A percentile compares a stretch with the other conserved stretches of the same genome.
phyloP scores from a whole-genome alignment of 35 echinoderm and acorn worm genomes.

The Amphiura filiformis region DNA sequence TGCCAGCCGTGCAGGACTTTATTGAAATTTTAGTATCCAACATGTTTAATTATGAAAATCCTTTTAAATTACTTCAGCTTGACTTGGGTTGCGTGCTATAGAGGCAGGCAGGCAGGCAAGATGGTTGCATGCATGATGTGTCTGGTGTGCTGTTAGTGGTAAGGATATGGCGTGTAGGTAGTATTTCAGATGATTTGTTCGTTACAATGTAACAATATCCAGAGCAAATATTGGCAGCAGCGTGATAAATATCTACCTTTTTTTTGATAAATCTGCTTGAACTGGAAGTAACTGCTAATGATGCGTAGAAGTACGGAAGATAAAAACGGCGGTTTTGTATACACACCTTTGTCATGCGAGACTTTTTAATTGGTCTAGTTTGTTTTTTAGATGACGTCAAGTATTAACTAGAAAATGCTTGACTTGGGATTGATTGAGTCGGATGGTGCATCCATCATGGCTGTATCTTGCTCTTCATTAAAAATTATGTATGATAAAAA shows the following conservation, averaged over 20 bases:
- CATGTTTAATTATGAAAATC: constrained; percentile 1
- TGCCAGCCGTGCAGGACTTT: too few species aligned
- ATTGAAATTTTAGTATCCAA: background rate
- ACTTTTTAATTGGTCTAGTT: too few species aligned
- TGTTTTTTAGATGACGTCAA: too few species aligned
- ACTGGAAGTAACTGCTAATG: background rate
- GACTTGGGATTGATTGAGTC: too few species aligned
- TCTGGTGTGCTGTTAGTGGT: background rate
- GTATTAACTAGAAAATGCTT: too few species aligned
- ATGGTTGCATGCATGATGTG: background rate
- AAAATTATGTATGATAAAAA: too few species aligned
- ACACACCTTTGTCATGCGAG: too few species aligned
- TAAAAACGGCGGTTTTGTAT: background rate
- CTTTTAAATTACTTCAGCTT: constrained; percentile 3
- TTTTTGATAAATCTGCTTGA: background rate
- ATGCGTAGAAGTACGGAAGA: background rate
- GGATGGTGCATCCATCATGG: too few species aligned
- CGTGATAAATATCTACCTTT: background rate
- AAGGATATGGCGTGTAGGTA: background rate
- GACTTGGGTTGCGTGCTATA: background rate
- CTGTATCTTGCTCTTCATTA: too few species aligned
- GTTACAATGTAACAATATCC: background rate
- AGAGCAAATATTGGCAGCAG: background rate
- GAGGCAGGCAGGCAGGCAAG: background rate
- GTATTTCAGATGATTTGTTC: background rate